phyloP scores from a whole-genome alignment of 2,113 vertebrate genomes.

The Chascanopsetta lugubris region DNA sequence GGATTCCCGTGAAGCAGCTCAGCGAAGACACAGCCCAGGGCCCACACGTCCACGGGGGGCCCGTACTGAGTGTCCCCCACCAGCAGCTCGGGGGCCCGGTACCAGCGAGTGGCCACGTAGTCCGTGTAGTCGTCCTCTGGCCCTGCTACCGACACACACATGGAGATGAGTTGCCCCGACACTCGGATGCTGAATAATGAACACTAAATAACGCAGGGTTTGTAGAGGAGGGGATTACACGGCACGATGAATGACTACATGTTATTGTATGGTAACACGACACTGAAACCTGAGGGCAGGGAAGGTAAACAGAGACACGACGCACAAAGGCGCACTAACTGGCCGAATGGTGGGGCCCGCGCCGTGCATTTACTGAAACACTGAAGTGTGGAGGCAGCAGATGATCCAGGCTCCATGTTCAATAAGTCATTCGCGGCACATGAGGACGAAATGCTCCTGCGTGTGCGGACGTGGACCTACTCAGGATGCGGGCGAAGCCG shows the following conservation, averaged over 20 bases:
- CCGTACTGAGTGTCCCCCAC: constrained; percentile 96
- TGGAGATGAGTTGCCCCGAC: not conserved
- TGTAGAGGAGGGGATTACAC: constrained; percentile 69
- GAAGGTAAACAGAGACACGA: constrained; percentile 65
- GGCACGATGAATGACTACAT: constrained; percentile 49
- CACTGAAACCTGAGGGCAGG: constrained; percentile 61
- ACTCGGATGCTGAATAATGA: constrained; percentile 39
- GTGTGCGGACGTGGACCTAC: constrained; percentile 79
- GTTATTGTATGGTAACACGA: constrained; percentile 72
- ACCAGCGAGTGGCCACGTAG: constrained; percentile 97
- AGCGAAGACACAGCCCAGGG: constrained; percentile 94
- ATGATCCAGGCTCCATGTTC: constrained; percentile 36
- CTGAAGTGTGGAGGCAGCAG: constrained; percentile 62
- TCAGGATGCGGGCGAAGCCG: constrained; percentile 94
- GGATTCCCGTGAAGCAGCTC: constrained; percentile 90
- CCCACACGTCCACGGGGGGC: constrained; percentile 94
- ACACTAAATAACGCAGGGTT: constrained; percentile 51
- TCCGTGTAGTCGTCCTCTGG: constrained; percentile 94
- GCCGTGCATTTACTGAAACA: constrained; percentile 33
- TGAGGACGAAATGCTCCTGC: constrained; percentile 61
- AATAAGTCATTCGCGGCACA: constrained; percentile 70
- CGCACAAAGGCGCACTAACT: constrained; percentile 46
- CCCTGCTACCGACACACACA: constrained; percentile 81
- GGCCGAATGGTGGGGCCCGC: constrained; percentile 30
- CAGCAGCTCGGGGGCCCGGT: constrained; percentile 92